Base-by-base conservation (phyloP, 2,797 vertebrate species). In the Eremophila alpestris region DNA sequence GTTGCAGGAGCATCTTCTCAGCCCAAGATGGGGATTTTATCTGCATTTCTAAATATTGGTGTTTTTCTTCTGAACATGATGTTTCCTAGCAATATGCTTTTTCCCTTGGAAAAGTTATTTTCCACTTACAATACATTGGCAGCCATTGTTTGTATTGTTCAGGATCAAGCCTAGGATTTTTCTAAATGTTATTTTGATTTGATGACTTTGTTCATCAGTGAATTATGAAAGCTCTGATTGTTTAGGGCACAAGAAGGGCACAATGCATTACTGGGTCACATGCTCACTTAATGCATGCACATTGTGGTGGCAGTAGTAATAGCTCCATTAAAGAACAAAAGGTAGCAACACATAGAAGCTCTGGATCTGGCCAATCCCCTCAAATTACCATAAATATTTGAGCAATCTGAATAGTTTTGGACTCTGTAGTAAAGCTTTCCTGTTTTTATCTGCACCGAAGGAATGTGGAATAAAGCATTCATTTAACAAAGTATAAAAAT, bases 381-480 rank as follows among this genome's bases (percentile, higher is more conserved):
- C 92, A 87, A 96, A 98, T 97, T 97, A 97, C 94, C 97, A 98
- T 98, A 97, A 98, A 97, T 97, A 97, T 96, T 96, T 97, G 96
- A 96, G 95, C 95, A 94, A 96, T 97, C 96, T 90, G 93, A 98
- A 97, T 96, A 93, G 95, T 96, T 97, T 96, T 94, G 95, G 97
- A 90, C 90, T 97, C 92, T 82, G 87, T 95, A 94, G 94, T 83
- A 97, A 96, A 97, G 96, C 95, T 96, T 96, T 95, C 96, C 95
- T 95, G 83, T 96, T 96, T 96, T 98, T 98, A 97, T 97, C 97
- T 98, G 92, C 95, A 95, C 93, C 56, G 83, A 95, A 98, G 97
- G 97, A 98, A 98, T 97, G 97, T 97, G 96, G 95, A 96, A 97
- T 98, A 96, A 98, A 97, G 97, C 97, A 94, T 98, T 97, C 97